Conservation (phyloP, 2,888 invertebrate species). For the Mesodorylaimus sp. region DNA sequence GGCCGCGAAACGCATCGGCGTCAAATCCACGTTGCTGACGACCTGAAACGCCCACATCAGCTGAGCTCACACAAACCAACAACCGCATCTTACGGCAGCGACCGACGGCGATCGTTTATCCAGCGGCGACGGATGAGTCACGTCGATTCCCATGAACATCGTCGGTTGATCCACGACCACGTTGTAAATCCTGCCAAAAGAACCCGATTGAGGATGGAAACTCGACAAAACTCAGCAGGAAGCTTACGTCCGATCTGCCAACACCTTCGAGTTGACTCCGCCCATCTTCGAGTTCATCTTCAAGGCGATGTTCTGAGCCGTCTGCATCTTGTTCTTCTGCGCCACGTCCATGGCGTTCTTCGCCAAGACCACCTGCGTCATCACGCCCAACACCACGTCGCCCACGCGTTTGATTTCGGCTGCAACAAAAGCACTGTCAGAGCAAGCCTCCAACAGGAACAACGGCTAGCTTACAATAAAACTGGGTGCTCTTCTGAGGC, state of each 20-base stretch:
- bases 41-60: constrained; percentile 7
- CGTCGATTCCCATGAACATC: constrained; percentile 68
- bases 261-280: constrained; percentile 49
- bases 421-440: too few relatives aligned
- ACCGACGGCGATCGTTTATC: constrained; percentile 42
- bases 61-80: too few relatives aligned
- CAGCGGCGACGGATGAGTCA: constrained; percentile 72
- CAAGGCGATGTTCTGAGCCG: constrained; percentile 35
- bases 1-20: constrained; percentile 33
- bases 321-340: constrained; percentile 27
- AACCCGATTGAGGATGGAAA: too few relatives aligned
- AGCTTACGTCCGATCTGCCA: constrained; percentile 16
- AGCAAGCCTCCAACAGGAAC: too few relatives aligned
- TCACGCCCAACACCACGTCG: constrained; percentile 23
- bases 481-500: constrained; percentile 20
- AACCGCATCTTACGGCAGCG: too few relatives aligned
- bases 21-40: constrained; percentile 26
- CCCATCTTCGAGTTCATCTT: constrained; percentile 54
- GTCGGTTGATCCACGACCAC: constrained; percentile 37
- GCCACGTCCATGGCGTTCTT: constrained; percentile 29
- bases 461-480: constrained; percentile 20
- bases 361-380: constrained; percentile 28
- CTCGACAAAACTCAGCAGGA: too few relatives aligned
- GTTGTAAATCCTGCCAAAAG: too few relatives aligned
- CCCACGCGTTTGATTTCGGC: constrained; percentile 38